A percentile compares a stretch with the other conserved stretches of the same genome.
Conservation (phyloP, 2,113 vertebrate species). For the Solea solea region DNA sequence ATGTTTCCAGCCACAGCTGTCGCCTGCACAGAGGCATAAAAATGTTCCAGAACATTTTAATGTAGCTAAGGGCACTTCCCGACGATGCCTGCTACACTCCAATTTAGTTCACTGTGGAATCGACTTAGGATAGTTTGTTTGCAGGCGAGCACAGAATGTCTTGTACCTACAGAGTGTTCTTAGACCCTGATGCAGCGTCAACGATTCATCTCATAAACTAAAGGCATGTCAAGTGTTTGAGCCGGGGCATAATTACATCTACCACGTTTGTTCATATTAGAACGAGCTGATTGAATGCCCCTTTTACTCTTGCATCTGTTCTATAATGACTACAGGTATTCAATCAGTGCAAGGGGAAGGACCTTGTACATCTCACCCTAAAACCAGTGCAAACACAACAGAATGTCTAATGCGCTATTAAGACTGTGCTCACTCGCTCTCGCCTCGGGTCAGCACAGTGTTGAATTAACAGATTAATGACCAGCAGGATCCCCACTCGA, state of each 20-base stretch:
- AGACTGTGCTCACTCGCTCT: neutral
- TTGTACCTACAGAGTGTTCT: neutral
- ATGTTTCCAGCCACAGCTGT: neutral
- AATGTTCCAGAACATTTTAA: neutral
- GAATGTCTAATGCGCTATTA: neutral
- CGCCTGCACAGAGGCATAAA: neutral
- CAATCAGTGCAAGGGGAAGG: too few relatives aligned
- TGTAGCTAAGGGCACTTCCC: neutral
- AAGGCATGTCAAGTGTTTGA: too few relatives aligned
- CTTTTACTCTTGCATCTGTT: conserved; percentile 40
- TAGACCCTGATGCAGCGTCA: conserved; percentile 16
- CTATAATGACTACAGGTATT: conserved; percentile 16
- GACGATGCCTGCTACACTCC: neutral
- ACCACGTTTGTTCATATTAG: too few relatives aligned
- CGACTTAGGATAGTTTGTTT: neutral
- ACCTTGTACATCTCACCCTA: too few relatives aligned
- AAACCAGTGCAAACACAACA: conserved; percentile 21
- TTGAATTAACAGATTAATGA: too few relatives aligned
- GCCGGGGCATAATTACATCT: too few relatives aligned
- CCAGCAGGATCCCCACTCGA: too few relatives aligned
- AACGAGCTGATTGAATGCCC: conserved; percentile 6
- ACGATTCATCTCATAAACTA: conserved; percentile 50
- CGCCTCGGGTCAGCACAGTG: neutral
- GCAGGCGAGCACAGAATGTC: neutral
- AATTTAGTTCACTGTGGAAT: neutral